phyloP scores from a whole-genome alignment of 2,888 invertebrate genomes.

The Rhaphigaster nebulosa region DNA sequence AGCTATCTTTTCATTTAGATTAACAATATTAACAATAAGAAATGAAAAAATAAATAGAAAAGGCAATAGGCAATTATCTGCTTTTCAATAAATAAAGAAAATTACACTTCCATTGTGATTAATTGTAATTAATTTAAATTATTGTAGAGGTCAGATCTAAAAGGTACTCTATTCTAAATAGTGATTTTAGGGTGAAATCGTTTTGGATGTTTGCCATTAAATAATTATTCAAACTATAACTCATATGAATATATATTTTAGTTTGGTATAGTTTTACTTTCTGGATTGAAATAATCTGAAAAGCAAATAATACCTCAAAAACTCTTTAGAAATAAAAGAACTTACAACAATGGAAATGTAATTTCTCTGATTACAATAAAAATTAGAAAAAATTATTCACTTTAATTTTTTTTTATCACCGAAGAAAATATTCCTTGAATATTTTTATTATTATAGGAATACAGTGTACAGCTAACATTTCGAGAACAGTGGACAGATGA shows the following conservation, averaged over 20 bases:
- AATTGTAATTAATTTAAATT: background rate
- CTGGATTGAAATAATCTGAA: background rate
- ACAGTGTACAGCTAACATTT: constrained; percentile 97
- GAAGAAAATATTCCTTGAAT: background rate
- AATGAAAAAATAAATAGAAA: background rate
- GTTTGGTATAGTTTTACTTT: background rate
- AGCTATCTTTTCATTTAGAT: background rate
- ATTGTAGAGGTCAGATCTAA: background rate
- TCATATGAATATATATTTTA: background rate
- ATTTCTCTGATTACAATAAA: background rate
- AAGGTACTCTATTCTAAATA: too few species aligned
- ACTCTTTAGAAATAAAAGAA: background rate
- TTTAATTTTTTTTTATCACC: background rate
- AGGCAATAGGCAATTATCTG: background rate
- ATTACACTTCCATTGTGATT: background rate
- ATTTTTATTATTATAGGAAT: constrained; percentile 81
- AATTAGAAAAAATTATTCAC: background rate
- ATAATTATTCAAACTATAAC: background rate
- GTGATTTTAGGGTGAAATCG: too few species aligned
- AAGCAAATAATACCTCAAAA: background rate
- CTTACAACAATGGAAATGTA: constrained; percentile 7
- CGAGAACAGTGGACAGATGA: constrained; percentile 98
- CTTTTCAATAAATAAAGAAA: background rate
- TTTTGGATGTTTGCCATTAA: background rate
- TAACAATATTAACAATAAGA: background rate